A percentile compares a stretch with the other conserved stretches of the same genome.
phyloP scores from a whole-genome alignment of 2,113 vertebrate species.

The Isichthys henryi region DNA sequence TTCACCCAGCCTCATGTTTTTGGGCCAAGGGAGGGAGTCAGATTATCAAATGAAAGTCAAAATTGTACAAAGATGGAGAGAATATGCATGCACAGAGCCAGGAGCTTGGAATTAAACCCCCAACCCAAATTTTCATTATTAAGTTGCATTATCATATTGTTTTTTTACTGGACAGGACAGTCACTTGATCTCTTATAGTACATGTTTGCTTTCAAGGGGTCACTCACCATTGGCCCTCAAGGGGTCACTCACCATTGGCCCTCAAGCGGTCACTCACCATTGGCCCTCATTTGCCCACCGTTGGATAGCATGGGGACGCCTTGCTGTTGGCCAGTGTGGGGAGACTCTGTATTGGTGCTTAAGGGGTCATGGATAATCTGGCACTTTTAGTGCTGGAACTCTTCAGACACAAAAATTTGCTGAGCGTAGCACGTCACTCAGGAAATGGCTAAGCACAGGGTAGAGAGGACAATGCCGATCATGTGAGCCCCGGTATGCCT shows the following conservation, averaged over 20 bases:
- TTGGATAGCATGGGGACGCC: neutral
- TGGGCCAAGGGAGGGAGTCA: neutral
- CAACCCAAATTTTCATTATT: neutral
- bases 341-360: neutral
- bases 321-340: neutral
- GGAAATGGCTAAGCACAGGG: neutral
- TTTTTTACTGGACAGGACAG: neutral
- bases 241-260: neutral
- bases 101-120: neutral
- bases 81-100: neutral
- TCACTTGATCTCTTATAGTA: neutral
- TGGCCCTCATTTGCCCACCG: too few species aligned
- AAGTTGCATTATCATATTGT: neutral
- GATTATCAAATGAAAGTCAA: neutral
- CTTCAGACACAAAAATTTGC: conserved; percentile 4
- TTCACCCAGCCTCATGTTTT: neutral
- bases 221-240: neutral
- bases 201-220: neutral
- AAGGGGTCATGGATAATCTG: neutral
- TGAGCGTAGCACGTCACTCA: neutral
- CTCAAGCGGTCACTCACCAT: too few species aligned
- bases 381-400: neutral
- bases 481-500: neutral
- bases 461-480: neutral
- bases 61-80: neutral